A percentile compares a stretch with the other conserved stretches of the same genome.
phyloP scores from a whole-genome alignment of 2,888 invertebrate species.

The Melanotus villosus region DNA sequence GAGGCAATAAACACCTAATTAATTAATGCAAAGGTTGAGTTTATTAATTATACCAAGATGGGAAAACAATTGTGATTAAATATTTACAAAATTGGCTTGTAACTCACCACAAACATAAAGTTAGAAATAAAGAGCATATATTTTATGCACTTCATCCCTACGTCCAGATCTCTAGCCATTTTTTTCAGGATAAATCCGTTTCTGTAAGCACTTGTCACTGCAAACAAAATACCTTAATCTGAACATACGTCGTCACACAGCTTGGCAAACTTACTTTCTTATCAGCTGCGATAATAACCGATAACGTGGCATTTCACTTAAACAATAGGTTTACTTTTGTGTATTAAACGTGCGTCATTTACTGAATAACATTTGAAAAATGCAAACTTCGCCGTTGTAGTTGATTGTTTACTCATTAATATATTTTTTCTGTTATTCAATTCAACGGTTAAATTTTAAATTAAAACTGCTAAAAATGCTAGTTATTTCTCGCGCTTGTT shows the following conservation, averaged over 20 bases:
- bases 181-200: constrained; percentile 31
- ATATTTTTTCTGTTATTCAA: no score
- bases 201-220: not conserved
- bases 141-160: constrained; percentile 76
- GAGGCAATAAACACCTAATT: no score
- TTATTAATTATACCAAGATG: no score
- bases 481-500: no score
- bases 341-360: not conserved
- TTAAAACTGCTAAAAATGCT: no score
- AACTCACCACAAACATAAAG: constrained; percentile 76
- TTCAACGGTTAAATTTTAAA: no score
- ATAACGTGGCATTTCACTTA: constrained; percentile 3
- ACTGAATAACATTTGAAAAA: not conserved
- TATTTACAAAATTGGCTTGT: no score
- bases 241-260: not conserved
- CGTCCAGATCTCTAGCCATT: constrained; percentile 69
- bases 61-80: no score
- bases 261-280: not conserved
- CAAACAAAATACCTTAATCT: not conserved
- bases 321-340: not conserved
- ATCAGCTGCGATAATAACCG: not conserved
- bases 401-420: no score
- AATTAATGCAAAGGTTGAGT: no score
- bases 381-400: no score
- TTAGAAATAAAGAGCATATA: constrained; percentile 78